Percentiles rank a stretch among this genome's conserved stretches.
Conservation (phyloP, 2,113 vertebrate species). For the Recurvirostra avosetta region DNA sequence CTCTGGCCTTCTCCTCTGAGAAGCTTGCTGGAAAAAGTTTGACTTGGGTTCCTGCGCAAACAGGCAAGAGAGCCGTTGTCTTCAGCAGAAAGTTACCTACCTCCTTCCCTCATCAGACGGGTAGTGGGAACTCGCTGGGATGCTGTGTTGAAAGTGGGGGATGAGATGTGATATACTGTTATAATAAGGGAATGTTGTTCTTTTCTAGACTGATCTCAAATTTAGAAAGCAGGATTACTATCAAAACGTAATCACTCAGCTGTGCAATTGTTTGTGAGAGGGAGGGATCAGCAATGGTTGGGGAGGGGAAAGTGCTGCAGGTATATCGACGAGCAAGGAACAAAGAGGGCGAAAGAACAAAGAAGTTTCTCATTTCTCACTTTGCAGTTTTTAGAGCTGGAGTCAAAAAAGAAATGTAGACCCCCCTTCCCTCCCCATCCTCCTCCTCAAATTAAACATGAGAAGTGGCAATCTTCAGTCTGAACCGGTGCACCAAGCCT, state of each 20-base stretch:
- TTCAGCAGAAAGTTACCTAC: neutral
- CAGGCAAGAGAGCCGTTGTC: neutral
- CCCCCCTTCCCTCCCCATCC: neutral
- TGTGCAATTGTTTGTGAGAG: neutral
- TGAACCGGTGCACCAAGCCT: neutral
- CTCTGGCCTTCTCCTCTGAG: neutral
- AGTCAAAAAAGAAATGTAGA: neutral
- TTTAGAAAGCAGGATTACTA: constrained; percentile 16
- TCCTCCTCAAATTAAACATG: neutral
- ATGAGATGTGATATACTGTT: constrained; percentile 60
- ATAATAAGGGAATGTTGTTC: constrained; percentile 49
- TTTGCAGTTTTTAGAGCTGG: neutral
- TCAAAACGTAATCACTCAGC: neutral
- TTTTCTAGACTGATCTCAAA: constrained; percentile 35
- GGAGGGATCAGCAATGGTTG: neutral
- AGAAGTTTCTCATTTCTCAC: neutral
- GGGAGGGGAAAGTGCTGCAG: neutral
- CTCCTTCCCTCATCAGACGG: constrained; percentile 26
- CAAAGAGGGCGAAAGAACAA: neutral
- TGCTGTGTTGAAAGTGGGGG: constrained; percentile 39
- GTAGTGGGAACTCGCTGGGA: constrained; percentile 9
- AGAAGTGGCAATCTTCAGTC: neutral
- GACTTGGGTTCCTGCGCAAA: neutral
- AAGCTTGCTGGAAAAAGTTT: neutral
- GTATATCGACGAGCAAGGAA: neutral